These are phyloP conservation scores for Eupithecia subfuscata DNA, from an alignment of 2,888 invertebrate species.

Conservation along the genomic window DNA sequence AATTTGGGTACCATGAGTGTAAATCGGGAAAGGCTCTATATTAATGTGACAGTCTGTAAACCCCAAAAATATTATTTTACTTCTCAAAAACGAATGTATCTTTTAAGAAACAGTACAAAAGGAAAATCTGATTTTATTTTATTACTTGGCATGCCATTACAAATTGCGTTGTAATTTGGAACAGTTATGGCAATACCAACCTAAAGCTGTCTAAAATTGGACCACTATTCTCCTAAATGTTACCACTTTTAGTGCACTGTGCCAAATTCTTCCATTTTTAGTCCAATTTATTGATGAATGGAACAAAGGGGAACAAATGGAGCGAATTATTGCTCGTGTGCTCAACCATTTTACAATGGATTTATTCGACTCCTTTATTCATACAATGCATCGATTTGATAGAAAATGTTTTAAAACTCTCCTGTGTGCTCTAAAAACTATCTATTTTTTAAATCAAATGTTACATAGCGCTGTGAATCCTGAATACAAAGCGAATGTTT, in stretches of 20 bases:
- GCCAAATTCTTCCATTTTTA: slow-evolving; percentile 37
- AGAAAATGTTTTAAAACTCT: background rate
- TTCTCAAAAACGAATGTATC: background rate
- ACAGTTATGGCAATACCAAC: slow-evolving; percentile 10
- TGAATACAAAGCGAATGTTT: background rate
- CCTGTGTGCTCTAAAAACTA: background rate
- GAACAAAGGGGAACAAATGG: slow-evolving; percentile 39
- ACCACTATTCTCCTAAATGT: slow-evolving; percentile 7
- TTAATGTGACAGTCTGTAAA: background rate
- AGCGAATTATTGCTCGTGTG: slow-evolving; percentile 32
- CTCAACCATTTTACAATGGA: background rate
- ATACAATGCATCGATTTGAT: slow-evolving; percentile 4
- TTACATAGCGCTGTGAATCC: background rate
- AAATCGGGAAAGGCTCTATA: background rate
- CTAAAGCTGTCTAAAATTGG: slow-evolving; percentile 5
- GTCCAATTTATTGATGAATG: slow-evolving; percentile 37
- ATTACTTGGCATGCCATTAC: background rate
- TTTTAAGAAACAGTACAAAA: background rate
- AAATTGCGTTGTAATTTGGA: background rate
- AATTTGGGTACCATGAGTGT: background rate
- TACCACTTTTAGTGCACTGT: slow-evolving; percentile 16
- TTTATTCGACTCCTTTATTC: slow-evolving; percentile 5
- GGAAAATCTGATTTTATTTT: background rate
- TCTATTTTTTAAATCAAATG: background rate
- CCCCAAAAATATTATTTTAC: background rate